Evolutionary conservation across 2,888 invertebrate species (phyloP), one percentile per base, ranked within the genome.

Genomic region (Thera obeliscata): DNA sequence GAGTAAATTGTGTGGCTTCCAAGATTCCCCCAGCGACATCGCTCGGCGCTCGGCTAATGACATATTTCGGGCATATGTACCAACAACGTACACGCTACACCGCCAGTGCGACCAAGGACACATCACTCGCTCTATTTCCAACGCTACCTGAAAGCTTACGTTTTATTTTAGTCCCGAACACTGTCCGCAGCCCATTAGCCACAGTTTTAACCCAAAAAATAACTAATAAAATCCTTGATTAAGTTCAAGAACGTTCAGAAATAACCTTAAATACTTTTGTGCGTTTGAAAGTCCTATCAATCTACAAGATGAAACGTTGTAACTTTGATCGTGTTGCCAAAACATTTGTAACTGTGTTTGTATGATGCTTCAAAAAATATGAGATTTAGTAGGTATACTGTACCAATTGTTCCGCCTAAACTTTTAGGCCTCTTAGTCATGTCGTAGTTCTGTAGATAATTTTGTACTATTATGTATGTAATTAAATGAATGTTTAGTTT

Each of bases 111-210:
- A 83, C 84, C 90, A 91, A 92, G 91, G 92, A 87, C 91, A 78
- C 88, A 84, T 88, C 90, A 86, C 88, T 84, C 85, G 80, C 83
- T 81, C 86, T 91, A 91, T 91, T 91, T 92, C 83, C 80, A 82
- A 84, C 83, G 74, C 83, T 91, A 91, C 90, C 90, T 89, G 90
- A 91, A 90, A 90, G 87, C 90, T 88, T 86, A 90, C 89, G 90
- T 92, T 88, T 90, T 92, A 92, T 92, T 92, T 91, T 83, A 73
- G 80, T 86, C 82, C 78, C 81, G 75, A 79, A 81, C 82, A 83
- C 87, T 87, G 86, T 87, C 89, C 84, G 88, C 87, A 81, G 56
- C 55, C 62, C 63, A 69, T 64, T 61, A 69, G 68, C 57, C 33
- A 56, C 59, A 58, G 52, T 58, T 59, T 55, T 56, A 61, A 66